Conservation (phyloP, 2,888 invertebrate species). For the Nomada flava region DNA sequence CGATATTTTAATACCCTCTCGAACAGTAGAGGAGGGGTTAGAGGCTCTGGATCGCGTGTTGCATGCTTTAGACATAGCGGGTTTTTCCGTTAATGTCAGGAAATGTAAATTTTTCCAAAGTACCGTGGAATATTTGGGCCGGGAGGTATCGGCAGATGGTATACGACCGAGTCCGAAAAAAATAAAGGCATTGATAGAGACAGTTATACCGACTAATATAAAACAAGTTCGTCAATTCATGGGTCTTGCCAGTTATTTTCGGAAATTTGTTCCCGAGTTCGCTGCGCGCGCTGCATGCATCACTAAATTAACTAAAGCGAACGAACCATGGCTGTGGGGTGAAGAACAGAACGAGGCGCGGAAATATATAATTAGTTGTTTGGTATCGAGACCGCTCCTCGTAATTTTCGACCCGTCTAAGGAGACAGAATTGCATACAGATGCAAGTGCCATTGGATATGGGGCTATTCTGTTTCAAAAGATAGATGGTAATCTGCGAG, state of each 20-base stretch:
- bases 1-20: neutral
- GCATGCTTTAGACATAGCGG: neutral
- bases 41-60: too few relatives aligned
- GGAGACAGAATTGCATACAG: too few relatives aligned
- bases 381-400: too few relatives aligned
- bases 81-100: neutral
- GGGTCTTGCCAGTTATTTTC: conserved; percentile 17
- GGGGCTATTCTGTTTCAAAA: too few relatives aligned
- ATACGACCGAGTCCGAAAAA: conserved; percentile 50
- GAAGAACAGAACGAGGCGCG: conserved; percentile 14
- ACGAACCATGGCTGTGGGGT: neutral
- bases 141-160: conserved; percentile 57
- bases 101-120: neutral
- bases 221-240: conserved; percentile 20
- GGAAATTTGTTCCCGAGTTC: conserved; percentile 6
- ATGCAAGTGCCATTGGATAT: too few relatives aligned
- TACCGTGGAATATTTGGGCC: conserved; percentile 73
- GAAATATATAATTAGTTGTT: neutral
- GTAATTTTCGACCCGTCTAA: too few relatives aligned
- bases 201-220: neutral
- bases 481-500: too few relatives aligned
- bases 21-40: neutral
- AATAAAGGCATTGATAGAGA: neutral
- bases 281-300: neutral
- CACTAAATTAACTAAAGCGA: neutral